Base-by-base conservation (phyloP, 2,888 invertebrate species). In the Pteria penguin region DNA sequence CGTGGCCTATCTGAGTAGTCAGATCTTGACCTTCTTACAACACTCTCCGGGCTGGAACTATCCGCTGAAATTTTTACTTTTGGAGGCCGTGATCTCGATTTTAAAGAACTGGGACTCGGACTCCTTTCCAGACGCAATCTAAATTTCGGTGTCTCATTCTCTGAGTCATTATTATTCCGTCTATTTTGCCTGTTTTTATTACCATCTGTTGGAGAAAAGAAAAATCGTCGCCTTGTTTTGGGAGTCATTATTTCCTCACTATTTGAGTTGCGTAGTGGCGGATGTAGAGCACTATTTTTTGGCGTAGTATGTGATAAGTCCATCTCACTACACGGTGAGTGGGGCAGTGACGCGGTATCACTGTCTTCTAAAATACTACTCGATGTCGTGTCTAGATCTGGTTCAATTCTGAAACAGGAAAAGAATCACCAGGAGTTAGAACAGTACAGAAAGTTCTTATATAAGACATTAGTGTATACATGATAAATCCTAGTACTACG, bases 311-410 rank as follows among this genome's bases (percentile, higher is more conserved):
- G 68, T 8, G 70, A 70, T 27, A 84, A 60, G 54, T 87, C 86
- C 14, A 78, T 82, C 63, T 89, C 89, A 73, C 86, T 88, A 76
- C 83, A 82, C 36, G 87, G 86, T 52, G 87, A 87, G 68, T 86
- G 87, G 4, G 88, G 89, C 29, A 89, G 63, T 2, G 88, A 88
- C 8, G 87, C 83, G 5, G 82, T 80, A 62, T 87, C 88, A 62
- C 87, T 85, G 62, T 90, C 90, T 32, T 89, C 90, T 67, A 84
- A 89, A 45, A 88, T 80, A 79, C 90, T 89, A 79, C 89, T 85
- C 14, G 84, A 86, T n/a, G 87, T 85, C 1, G 89, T 89, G 72
- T 90, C 90, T 4, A 85, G 86, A 60, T 90, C 90, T 0, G 84
- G 81, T 31, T 90, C 90, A 55, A 88, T 86, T 68, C 90, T 90